phyloP scores from a whole-genome alignment of 1,140 invertebrate species.

The Thaumatotibia leucotreta region DNA sequence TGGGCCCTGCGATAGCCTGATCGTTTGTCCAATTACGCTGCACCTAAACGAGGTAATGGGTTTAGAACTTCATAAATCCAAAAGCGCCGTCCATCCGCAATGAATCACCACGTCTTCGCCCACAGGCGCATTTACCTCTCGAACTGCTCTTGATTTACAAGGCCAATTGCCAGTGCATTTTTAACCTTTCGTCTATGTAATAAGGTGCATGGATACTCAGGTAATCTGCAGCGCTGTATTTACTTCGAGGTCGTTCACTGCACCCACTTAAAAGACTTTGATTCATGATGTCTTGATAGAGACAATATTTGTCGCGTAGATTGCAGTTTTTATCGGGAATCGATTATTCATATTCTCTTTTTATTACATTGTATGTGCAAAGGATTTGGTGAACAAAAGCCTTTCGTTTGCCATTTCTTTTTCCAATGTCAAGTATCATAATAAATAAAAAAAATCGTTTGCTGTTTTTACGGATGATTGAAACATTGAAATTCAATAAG shows the following conservation, averaged over 20 bases:
- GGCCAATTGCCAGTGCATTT: conserved; percentile 21
- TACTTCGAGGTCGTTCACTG: conserved; percentile 39
- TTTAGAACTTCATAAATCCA: conserved; percentile 20
- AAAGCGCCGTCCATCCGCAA: conserved; percentile 41
- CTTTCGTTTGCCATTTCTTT: background rate
- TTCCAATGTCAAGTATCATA: background rate
- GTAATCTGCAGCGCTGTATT: conserved; percentile 11
- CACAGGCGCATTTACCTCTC: conserved; percentile 50
- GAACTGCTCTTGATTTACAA: conserved; percentile 35
- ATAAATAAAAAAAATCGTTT: background rate
- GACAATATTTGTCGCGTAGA: background rate
- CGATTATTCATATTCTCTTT: background rate
- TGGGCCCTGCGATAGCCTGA: background rate
- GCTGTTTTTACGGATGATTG: background rate
- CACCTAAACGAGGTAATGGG: background rate
- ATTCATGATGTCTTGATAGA: conserved; percentile 11
- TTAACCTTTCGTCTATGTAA: conserved; percentile 21
- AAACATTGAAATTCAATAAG: background rate
- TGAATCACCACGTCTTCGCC: conserved; percentile 57
- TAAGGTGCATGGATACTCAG: conserved; percentile 20
- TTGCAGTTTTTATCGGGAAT: background rate
- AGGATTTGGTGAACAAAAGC: background rate
- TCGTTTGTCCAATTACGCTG: conserved; percentile 1
- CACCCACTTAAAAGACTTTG: conserved; percentile 25
- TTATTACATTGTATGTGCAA: background rate